Evolutionary conservation across 2,797 vertebrate species (phyloP), one percentile per base, ranked within the genome.

Genomic region (Hapalemur alaotrensis): DNA sequence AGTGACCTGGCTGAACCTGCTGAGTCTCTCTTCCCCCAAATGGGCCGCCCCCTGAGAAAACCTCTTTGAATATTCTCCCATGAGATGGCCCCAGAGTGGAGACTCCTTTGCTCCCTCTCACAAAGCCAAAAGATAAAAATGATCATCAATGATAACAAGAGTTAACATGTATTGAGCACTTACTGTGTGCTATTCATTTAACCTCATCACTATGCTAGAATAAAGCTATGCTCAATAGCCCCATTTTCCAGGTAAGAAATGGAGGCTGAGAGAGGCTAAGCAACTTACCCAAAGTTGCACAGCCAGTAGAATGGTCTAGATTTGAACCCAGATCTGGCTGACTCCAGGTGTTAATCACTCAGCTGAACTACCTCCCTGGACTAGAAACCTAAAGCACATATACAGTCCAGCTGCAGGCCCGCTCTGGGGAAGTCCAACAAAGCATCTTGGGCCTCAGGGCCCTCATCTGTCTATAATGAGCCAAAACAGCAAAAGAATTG

Each of bases 191-290:
- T 38, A 0, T 20, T 67, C 22, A 4, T 18, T 41, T 28, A 14
- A 4, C 9, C 13, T 25, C 54, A 3, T 7, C 81, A 8, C 13
- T 2, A 0, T 12, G 22, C 79, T 67, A 3, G 15, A 43, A 22
- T 10, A 57, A 4, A 43, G 15, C 48, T 41, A 0, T 23, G 43
- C 25, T 78, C 41, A 25, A 15, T 1, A 48, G 13, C 69, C 81
- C 69, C 43, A 12, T 11, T 59, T 54, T 78, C 43, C 57, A 75
- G 52, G 25, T 59, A 43, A 83, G 69, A 76, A 50, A 20, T 11
- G 8, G 25, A 30, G 11, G 38, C 70, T 83, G 84, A 65, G 57
- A 72, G 75, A 65, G 30, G 46, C 32, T 43, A 35, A 48, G 88
- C 48, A 2, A 35, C 22, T 43, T 73, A 54, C 82, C 73, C 50